These are phyloP conservation scores for Lamellibrachia satsuma DNA, from an alignment of 2,888 invertebrate species.

Conservation along the genomic window DNA sequence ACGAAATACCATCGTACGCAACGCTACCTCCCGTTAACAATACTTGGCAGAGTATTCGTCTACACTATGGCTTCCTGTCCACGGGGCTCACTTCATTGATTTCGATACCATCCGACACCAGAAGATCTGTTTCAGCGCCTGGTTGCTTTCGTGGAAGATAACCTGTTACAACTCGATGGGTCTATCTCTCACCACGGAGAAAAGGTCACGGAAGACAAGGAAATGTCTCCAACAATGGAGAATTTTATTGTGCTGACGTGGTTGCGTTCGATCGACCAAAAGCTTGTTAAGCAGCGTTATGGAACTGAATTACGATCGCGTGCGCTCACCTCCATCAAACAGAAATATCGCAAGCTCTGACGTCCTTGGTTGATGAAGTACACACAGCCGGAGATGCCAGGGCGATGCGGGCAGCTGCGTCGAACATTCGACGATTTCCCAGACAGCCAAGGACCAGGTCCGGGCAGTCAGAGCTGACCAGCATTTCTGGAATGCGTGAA, in stretches of 20 bases:
- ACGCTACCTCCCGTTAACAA: slow-evolving; percentile 23
- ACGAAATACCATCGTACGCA: slow-evolving; percentile 31
- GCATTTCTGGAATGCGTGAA: slow-evolving; percentile 42
- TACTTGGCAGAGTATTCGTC: slow-evolving; percentile 39
- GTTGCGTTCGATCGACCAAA: slow-evolving; percentile 37
- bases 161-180: slow-evolving; percentile 25
- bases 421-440: background rate
- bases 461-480: slow-evolving; percentile 25
- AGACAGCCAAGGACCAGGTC: background rate
- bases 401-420: slow-evolving; percentile 32
- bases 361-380: slow-evolving; percentile 40
- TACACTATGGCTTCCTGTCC: slow-evolving; percentile 46
- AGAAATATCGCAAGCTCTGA: slow-evolving; percentile 24
- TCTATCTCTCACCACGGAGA: slow-evolving; percentile 28
- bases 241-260: slow-evolving; percentile 41
- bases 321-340: slow-evolving; percentile 43
- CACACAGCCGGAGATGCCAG: slow-evolving; percentile 34
- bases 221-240: slow-evolving; percentile 40
- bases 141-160: slow-evolving; percentile 27
- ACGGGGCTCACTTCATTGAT: slow-evolving; percentile 43
- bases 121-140: slow-evolving; percentile 42
- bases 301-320: slow-evolving; percentile 42
- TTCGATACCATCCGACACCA: slow-evolving; percentile 36
- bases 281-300: slow-evolving; percentile 42
- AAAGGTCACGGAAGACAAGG: background rate